Evolutionary conservation across 2,888 invertebrate genomes (phyloP).

Genomic region (Sabellastarte sp.): DNA sequence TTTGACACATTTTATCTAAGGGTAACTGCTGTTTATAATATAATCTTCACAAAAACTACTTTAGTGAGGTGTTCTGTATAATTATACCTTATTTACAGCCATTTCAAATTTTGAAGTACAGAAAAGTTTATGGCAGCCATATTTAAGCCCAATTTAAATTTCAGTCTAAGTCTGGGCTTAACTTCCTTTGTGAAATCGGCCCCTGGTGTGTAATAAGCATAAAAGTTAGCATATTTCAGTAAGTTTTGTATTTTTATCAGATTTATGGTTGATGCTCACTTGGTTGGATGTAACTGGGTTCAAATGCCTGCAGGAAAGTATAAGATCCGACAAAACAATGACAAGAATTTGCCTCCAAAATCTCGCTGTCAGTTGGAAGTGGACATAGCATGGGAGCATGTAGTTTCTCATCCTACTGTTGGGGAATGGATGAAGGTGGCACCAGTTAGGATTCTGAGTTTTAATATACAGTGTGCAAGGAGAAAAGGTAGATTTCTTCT

Average conservation of each 20-base stretch:
- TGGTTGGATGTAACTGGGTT: constrained; percentile 98
- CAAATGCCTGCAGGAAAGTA: constrained; percentile 82
- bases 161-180: too few relatives aligned
- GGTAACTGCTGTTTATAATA: too few relatives aligned
- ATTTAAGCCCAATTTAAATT: too few relatives aligned
- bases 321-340: constrained; percentile 57
- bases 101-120: too few relatives aligned
- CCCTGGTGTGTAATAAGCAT: too few relatives aligned
- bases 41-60: too few relatives aligned
- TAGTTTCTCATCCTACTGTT: constrained; percentile 89
- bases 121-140: too few relatives aligned
- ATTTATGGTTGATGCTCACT: constrained; percentile 93
- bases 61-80: too few relatives aligned
- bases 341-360: constrained; percentile 15
- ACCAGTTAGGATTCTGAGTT: constrained; percentile 92
- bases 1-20: too few relatives aligned
- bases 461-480: constrained; percentile 99
- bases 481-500: constrained; percentile 72
- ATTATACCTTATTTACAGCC: too few relatives aligned
- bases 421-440: constrained; percentile 96
- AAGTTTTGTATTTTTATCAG: constrained; percentile 60
- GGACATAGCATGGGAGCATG: constrained; percentile 83
- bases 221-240: too few relatives aligned
- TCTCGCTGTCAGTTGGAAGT: constrained; percentile 65
- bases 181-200: too few relatives aligned